Evolutionary conservation across 2,113 vertebrate species (phyloP).

Genomic region (Caloenas nicobarica): DNA sequence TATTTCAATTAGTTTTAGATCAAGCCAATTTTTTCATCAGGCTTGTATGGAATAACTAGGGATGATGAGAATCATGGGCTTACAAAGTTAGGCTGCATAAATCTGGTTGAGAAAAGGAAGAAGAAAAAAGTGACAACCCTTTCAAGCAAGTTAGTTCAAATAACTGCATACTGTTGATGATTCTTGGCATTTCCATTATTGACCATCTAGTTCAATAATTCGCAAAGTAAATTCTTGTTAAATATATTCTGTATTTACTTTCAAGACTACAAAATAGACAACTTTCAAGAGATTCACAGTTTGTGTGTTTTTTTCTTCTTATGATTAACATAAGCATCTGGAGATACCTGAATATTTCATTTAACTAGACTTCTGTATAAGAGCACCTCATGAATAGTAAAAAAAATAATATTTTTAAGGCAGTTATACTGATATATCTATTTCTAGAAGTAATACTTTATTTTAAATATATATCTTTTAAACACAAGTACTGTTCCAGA

Average conservation of each 20-base stretch:
- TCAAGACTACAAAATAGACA: not conserved
- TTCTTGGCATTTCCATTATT: not conserved
- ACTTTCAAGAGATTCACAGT: not conserved
- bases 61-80: not conserved
- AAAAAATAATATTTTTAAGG: not conserved
- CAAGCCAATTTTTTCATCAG: not conserved
- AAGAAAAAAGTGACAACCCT: not conserved
- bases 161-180: not conserved
- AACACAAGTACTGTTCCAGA: not conserved
- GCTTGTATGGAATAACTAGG: not conserved
- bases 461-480: not conserved
- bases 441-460: not conserved
- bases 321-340: not conserved
- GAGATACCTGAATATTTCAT: not conserved
- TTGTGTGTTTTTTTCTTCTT: not conserved
- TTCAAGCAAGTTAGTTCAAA: not conserved
- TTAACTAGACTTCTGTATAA: not conserved
- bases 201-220: not conserved
- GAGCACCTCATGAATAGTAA: not conserved
- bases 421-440: not conserved
- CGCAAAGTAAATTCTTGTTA: not conserved
- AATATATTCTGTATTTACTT: not conserved
- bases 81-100: not conserved
- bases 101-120: not conserved
- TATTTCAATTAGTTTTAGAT: not conserved